Conservation (phyloP, 2,113 vertebrate species). For the Muntiacus muntjak region DNA sequence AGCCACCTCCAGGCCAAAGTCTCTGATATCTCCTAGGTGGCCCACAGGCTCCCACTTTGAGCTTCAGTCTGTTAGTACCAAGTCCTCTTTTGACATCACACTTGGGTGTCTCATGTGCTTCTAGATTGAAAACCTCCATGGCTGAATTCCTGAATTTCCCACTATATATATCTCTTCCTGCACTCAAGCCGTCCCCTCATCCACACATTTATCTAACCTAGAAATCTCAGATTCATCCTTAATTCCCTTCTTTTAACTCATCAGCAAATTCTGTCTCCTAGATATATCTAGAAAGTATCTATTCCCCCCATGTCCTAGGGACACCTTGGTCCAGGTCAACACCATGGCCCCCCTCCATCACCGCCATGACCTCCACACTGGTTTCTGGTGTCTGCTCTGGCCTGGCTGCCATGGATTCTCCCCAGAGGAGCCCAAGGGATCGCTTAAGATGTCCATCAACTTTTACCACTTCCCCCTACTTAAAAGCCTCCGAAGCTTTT, state of each 20-base stretch:
- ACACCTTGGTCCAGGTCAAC: background rate
- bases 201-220: background rate
- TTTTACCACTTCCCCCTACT: background rate
- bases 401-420: background rate
- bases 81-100: background rate
- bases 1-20: background rate
- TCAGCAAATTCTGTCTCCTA: background rate
- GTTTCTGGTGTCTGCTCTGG: background rate
- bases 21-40: background rate
- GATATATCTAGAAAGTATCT: background rate
- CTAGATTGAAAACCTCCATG: background rate
- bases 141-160: background rate
- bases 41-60: background rate
- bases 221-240: background rate
- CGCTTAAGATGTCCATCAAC: background rate
- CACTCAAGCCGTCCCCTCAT: background rate
- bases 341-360: fast-evolving
- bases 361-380: background rate
- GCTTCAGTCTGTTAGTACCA: background rate
- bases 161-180: background rate
- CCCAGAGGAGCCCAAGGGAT: background rate
- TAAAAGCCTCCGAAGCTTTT: background rate
- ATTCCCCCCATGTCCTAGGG: background rate
- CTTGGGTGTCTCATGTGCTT: background rate
- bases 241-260: background rate